Evolutionary conservation across 2,888 invertebrate genomes (phyloP), one percentile per base, ranked within the genome.

Genomic region (Calephelis perditalis): DNA sequence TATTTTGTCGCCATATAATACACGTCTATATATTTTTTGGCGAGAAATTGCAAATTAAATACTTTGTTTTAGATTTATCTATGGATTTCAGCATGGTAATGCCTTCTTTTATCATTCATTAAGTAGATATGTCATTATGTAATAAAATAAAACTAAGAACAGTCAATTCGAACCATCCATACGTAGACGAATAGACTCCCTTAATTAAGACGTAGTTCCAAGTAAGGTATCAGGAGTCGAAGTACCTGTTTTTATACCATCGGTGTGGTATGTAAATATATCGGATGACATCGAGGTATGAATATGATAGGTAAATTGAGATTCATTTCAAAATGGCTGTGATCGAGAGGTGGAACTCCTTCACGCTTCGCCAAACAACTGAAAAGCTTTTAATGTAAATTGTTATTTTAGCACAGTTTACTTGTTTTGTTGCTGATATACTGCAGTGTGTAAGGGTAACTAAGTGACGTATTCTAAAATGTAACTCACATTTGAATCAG

Each of bases 281-380:
- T 58, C 57, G 56, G 57, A 36, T 55, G 35, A 56, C 59, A 56
- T 55, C 26, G 57, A 36, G 59, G 49, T 56, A 44, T 59, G 54
- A 62, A 45, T 56, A 44, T 59, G 73, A 73, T 75, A 76, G 75
- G 73, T 76, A 71, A 72, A 77, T 71, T 73, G 71, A 76, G 73
- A 74, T 79, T 79, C 70, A 73, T 80, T 80, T 77, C 74, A 74
- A 81, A 80, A 81, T 76, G 78, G 78, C 76, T 79, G 77, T 77
- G 77, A 78, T 77, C 77, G 70, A 76, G 66, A 65, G 79, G 74
- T 63, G 60, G 69, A 69, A 69, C 73, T 72, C 68, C 72, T 75
- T 77, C 73, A 76, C 76, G 79, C 75, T 76, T 74, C 73, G 72
- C 58, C 67, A 78, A 71, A 71, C 47, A 54, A 11, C 35, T 35